Evolutionary conservation across 2,888 invertebrate genomes (phyloP).

Genomic region (Dicyrtomina minuta): DNA sequence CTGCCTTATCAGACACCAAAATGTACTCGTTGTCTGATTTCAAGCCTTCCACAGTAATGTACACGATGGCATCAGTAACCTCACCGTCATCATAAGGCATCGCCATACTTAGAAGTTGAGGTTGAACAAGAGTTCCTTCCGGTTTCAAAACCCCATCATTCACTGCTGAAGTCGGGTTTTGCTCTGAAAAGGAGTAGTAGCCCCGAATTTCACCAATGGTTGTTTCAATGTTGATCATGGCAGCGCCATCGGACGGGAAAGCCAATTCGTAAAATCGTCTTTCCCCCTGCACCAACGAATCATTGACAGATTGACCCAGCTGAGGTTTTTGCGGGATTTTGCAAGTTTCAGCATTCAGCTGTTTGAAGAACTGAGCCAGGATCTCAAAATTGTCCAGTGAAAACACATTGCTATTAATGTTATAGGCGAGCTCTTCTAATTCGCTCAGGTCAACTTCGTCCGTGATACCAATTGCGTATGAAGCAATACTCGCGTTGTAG

Average conservation of each 20-base stretch:
- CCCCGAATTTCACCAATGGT: constrained; percentile 2
- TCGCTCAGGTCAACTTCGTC: constrained; percentile 5
- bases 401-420: constrained; percentile 6
- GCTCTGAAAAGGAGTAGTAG: constrained; percentile 10
- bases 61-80: no score
- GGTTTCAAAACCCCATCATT: constrained; percentile 11
- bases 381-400: constrained; percentile 17
- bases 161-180: constrained; percentile 22
- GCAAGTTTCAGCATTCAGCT: constrained; percentile 19
- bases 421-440: constrained; percentile 7
- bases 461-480: constrained; percentile 27
- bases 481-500: not conserved
- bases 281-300: constrained; percentile 6
- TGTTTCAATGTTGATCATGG: not conserved
- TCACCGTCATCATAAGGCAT: no score
- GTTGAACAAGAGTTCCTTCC: not conserved
- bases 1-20: no score
- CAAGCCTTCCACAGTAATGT: no score
- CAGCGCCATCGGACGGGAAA: not conserved
- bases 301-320: not conserved
- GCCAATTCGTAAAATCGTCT: constrained; percentile 11
- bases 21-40: no score
- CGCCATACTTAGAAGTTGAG: no score
- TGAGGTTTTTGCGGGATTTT: constrained; percentile 21
- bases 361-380: constrained; percentile 16